A percentile compares a stretch with the other conserved stretches of the same genome.
phyloP scores from a whole-genome alignment of 2,888 invertebrate genomes.

The Cataglyphis livida region DNA sequence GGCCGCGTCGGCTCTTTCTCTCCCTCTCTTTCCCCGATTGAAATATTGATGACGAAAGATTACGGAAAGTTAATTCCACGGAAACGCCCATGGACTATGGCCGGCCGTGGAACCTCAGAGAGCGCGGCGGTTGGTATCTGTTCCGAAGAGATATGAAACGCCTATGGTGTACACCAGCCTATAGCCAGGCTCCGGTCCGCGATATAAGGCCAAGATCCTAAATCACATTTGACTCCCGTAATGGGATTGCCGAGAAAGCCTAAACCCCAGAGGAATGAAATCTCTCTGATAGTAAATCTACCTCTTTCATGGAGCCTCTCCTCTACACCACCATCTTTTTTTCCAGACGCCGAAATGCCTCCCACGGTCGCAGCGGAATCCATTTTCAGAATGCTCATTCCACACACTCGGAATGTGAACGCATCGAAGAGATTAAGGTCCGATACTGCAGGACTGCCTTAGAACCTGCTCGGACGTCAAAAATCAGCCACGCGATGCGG shows the following conservation, averaged over 20 bases:
- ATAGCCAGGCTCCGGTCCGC: constrained; percentile 51
- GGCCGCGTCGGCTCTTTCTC: not conserved
- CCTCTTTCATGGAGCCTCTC: constrained; percentile 63
- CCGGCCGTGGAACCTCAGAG: constrained; percentile 56
- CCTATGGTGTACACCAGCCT: constrained; percentile 72
- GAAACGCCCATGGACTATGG: constrained; percentile 72
- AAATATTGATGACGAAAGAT: constrained; percentile 46
- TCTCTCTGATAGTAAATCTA: constrained; percentile 81
- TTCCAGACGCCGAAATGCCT: constrained; percentile 57
- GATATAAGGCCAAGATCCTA: constrained; percentile 79
- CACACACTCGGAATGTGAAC: constrained; percentile 62
- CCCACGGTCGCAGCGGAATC: constrained; percentile 43
- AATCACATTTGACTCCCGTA: constrained; percentile 83
- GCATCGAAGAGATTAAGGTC: constrained; percentile 29
- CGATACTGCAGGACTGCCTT: not conserved
- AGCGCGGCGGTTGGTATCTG: constrained; percentile 73
- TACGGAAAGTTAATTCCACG: constrained; percentile 71
- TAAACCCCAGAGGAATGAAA: constrained; percentile 76
- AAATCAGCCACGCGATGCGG: constrained; percentile 19
- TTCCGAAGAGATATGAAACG: constrained; percentile 75
- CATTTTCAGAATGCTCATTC: constrained; percentile 61
- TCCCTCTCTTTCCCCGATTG: constrained; percentile 42
- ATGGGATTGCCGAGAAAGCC: constrained; percentile 79
- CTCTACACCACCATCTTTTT: constrained; percentile 44
- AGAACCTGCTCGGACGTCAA: constrained; percentile 12